Evolutionary conservation across 2,888 invertebrate species (phyloP).

Genomic region (Drosophila borealis): DNA sequence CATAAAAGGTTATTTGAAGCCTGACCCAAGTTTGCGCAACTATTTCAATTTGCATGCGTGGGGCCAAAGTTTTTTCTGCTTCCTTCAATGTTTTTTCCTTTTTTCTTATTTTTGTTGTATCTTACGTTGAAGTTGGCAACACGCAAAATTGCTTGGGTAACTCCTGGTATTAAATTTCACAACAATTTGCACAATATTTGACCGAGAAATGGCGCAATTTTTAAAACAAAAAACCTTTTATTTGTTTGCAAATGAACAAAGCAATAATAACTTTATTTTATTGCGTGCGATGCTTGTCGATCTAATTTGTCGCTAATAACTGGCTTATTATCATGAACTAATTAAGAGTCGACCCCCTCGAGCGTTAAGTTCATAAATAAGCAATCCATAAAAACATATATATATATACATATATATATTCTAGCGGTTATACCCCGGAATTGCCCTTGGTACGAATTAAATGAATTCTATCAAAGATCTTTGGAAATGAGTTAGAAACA

Average conservation of each 20-base stretch:
- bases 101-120: conserved; percentile 13
- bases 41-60: conserved; percentile 62
- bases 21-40: conserved; percentile 42
- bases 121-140: conserved; percentile 20
- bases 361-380: no score
- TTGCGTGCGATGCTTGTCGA: neutral
- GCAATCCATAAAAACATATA: no score
- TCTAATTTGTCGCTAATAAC: neutral
- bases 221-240: neutral
- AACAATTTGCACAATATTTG: conserved; percentile 24
- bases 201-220: neutral
- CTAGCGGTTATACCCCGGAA: no score
- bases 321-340: neutral
- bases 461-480: no score
- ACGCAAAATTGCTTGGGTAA: conserved; percentile 17
- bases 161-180: conserved; percentile 29
- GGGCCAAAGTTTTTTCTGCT: conserved; percentile 28
- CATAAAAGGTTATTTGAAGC: conserved; percentile 10
- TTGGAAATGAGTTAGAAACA: no score
- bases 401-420: no score
- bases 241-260: neutral
- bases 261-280: neutral
- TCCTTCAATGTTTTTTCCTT: neutral
- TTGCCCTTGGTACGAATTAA: no score
- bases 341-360: no score